Conservation (phyloP, 1,140 invertebrate species). For the Eumaeus atala region DNA sequence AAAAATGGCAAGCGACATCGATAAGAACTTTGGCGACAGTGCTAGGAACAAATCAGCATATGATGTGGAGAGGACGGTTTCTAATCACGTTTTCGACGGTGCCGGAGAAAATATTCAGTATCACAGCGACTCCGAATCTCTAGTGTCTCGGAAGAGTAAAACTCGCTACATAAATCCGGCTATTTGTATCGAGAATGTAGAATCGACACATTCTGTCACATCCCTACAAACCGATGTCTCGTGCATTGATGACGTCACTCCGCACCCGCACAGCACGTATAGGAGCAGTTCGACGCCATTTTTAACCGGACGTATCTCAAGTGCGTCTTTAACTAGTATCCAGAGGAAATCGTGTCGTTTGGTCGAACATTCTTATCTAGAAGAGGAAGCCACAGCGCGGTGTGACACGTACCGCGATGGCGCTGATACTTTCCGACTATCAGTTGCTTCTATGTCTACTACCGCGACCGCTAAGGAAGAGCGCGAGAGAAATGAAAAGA, state of each 20-base stretch:
- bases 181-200: constrained; percentile 55
- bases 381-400: constrained; percentile 44
- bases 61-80: constrained; percentile 37
- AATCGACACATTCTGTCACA: constrained; percentile 50
- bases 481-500: constrained; percentile 56
- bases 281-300: constrained; percentile 63
- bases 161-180: constrained; percentile 66
- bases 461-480: constrained; percentile 64
- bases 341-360: constrained; percentile 59
- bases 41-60: constrained; percentile 36
- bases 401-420: constrained; percentile 51
- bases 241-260: constrained; percentile 48
- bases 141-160: constrained; percentile 50
- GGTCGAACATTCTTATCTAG: constrained; percentile 19
- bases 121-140: constrained; percentile 60
- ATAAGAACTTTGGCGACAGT: constrained; percentile 57
- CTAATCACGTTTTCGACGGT: constrained; percentile 59
- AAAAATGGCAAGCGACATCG: constrained; percentile 50
- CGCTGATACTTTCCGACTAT: constrained; percentile 59
- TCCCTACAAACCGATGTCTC: constrained; percentile 49
- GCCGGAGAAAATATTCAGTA: constrained; percentile 61
- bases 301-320: constrained; percentile 51
- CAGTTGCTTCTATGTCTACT: constrained; percentile 58
- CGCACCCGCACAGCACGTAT: constrained; percentile 56
- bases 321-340: constrained; percentile 45